Percentiles rank a stretch among this genome's conserved stretches.
Evolutionary conservation across 2,797 vertebrate species (phyloP).

Genomic region (Hyperoplus immaculatus): DNA sequence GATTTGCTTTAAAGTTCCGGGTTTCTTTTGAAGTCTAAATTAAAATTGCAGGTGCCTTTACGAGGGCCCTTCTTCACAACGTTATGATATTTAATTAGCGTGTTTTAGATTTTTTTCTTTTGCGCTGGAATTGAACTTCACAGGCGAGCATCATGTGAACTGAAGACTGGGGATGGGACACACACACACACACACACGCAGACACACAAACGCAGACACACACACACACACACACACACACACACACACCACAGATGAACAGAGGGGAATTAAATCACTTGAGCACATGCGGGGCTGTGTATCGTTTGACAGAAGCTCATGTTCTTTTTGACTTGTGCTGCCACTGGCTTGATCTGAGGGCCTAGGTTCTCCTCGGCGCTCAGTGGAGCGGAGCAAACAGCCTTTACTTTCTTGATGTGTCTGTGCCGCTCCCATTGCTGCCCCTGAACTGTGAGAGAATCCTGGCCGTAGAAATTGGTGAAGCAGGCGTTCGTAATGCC

Average conservation of each 20-base stretch:
- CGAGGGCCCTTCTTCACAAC: constrained; percentile 84
- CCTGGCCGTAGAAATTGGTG: constrained; percentile 56
- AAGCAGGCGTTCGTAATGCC: constrained; percentile 63
- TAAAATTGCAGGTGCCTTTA: constrained; percentile 90
- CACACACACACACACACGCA: no score
- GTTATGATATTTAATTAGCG: constrained; percentile 90
- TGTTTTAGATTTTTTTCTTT: constrained; percentile 82
- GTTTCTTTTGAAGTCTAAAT: constrained; percentile 90
- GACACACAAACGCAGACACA: no score
- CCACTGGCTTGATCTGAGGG: constrained; percentile 58
- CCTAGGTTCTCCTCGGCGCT: constrained; percentile 45
- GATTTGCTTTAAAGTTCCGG: constrained; percentile 90
- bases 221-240: no score
- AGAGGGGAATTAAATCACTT: constrained; percentile 66
- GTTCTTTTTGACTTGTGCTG: constrained; percentile 65
- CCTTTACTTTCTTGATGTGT: constrained; percentile 57
- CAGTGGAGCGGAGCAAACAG: constrained; percentile 52
- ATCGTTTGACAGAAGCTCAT: constrained; percentile 71
- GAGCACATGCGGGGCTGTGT: constrained; percentile 60
- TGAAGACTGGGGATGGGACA: constrained; percentile 62
- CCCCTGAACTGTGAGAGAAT: constrained; percentile 65
- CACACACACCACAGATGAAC: constrained; percentile 46
- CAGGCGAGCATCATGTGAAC: constrained; percentile 77
- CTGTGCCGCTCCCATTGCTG: constrained; percentile 48
- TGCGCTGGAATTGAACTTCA: constrained; percentile 84